Evolutionary conservation across 2,888 invertebrate genomes (phyloP).

Genomic region (Priocnemis perturbator): DNA sequence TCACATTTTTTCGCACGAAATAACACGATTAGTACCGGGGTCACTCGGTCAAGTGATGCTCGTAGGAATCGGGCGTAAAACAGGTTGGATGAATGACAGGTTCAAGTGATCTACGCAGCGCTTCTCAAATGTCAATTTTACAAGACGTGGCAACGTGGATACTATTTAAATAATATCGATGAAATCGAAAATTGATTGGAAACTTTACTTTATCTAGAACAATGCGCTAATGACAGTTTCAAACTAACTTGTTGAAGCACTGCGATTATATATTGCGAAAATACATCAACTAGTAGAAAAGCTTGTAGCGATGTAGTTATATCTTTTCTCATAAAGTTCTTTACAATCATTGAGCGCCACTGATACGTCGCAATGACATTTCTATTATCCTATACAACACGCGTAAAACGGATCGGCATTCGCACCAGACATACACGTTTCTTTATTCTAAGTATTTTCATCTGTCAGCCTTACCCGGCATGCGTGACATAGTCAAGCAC

Average conservation of each 20-base stretch:
- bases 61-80: conserved; percentile 27
- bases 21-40: conserved; percentile 16
- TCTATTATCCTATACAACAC: neutral
- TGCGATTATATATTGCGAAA: too few relatives aligned
- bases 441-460: neutral
- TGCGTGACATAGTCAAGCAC: too few relatives aligned
- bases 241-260: neutral
- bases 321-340: neutral
- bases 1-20: conserved; percentile 13
- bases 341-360: neutral
- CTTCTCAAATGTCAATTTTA: neutral
- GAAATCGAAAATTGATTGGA: too few relatives aligned
- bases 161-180: too few relatives aligned
- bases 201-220: too few relatives aligned
- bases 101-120: conserved; percentile 15
- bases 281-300: too few relatives aligned
- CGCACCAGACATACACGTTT: neutral
- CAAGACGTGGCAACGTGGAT: too few relatives aligned
- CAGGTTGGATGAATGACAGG: conserved; percentile 28
- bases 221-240: too few relatives aligned
- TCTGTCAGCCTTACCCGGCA: neutral
- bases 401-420: neutral
- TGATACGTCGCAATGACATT: neutral
- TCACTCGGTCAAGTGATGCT: conserved; percentile 28
- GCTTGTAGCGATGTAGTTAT: neutral